Evolutionary conservation across 1,140 invertebrate species (phyloP).

Genomic region (Phocides pigmalion): DNA sequence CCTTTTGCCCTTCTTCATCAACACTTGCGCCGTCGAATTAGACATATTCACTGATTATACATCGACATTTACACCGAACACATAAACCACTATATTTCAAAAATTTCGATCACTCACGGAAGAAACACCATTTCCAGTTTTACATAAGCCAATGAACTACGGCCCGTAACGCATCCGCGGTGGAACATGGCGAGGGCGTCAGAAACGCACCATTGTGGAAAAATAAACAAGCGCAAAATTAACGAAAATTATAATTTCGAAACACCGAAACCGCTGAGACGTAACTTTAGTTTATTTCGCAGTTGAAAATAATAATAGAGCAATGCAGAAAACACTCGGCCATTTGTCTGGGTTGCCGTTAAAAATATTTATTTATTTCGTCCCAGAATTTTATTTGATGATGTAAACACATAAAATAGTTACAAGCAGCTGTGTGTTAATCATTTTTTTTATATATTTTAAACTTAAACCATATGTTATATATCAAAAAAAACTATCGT

Average conservation of each 20-base stretch:
- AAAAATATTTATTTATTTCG: conserved; percentile 42
- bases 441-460: no score
- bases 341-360: conserved; percentile 62
- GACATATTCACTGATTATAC: conserved; percentile 69
- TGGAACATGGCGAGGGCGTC: conserved; percentile 61
- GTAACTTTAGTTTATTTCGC: conserved; percentile 50
- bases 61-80: conserved; percentile 62
- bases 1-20: conserved; percentile 91
- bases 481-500: no score
- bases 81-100: conserved; percentile 79
- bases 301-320: conserved; percentile 71
- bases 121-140: conserved; percentile 82
- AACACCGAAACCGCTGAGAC: conserved; percentile 33
- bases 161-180: conserved; percentile 70
- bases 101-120: conserved; percentile 81
- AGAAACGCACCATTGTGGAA: conserved; percentile 45
- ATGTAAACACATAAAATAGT: no score
- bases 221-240: conserved; percentile 35
- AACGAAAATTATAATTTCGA: conserved; percentile 33
- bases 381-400: no score
- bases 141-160: conserved; percentile 83
- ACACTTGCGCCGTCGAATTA: conserved; percentile 86
- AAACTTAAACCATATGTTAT: no score
- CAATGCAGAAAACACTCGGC: conserved; percentile 76
- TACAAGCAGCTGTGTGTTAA: no score